A percentile compares a stretch with the other conserved stretches of the same genome.
These are phyloP conservation scores for Aythya baeri DNA, from an alignment of 2,113 vertebrate species.

Conservation along the genomic window DNA sequence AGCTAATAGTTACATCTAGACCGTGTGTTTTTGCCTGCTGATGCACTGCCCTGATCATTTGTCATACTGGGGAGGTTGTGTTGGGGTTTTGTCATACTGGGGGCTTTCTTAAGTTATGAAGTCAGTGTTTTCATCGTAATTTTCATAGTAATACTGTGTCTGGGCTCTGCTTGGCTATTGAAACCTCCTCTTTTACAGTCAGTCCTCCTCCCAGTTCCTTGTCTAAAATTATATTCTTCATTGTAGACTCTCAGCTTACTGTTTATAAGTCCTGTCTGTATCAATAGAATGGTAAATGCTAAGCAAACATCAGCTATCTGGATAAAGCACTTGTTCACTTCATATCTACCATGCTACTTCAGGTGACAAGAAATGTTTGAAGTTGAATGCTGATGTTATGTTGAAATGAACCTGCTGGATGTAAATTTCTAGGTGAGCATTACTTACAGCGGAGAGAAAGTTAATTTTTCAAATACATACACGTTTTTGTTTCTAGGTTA, in stretches of 20 bases:
- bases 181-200: neutral
- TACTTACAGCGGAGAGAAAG: neutral
- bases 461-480: neutral
- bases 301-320: neutral
- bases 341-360: neutral
- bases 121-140: neutral
- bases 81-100: neutral
- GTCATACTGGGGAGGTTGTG: neutral
- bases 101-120: neutral
- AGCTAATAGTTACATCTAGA: neutral
- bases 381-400: neutral
- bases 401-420: neutral
- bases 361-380: neutral
- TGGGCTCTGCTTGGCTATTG: neutral
- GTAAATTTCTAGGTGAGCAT: neutral
- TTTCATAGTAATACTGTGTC: neutral
- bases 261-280: neutral
- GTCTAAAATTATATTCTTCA: neutral
- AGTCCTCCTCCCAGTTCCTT: neutral
- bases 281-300: neutral
- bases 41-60: neutral
- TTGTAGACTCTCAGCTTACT: neutral
- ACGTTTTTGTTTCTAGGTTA: conserved; percentile 48
- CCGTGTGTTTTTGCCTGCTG: neutral
- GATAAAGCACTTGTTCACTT: neutral